These are phyloP conservation scores for Gambusia holbrooki DNA, from an alignment of 2,113 vertebrate genomes.

Conservation along the genomic window DNA sequence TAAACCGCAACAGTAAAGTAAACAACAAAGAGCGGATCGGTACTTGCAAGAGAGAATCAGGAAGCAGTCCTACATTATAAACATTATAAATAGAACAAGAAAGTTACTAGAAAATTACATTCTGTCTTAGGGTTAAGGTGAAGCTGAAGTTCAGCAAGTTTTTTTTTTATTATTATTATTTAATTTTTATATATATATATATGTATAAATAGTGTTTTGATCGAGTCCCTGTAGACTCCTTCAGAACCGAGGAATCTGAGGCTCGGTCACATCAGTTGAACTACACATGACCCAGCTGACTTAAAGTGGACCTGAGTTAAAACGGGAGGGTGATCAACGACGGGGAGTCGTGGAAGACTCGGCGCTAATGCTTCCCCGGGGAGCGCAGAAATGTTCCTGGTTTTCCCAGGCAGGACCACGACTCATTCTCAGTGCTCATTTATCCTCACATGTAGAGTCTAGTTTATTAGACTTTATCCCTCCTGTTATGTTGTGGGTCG, in stretches of 20 bases:
- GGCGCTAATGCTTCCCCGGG: slow-evolving; percentile 18
- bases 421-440: neutral
- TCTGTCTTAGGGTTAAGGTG: neutral
- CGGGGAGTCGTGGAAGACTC: neutral
- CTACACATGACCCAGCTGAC: slow-evolving; percentile 27
- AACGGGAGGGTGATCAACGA: neutral
- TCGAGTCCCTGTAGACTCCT: slow-evolving; percentile 3
- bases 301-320: slow-evolving; percentile 28
- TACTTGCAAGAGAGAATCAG: slow-evolving; percentile 12
- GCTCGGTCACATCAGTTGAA: slow-evolving; percentile 29
- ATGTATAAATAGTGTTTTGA: slow-evolving; percentile 25
- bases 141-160: neutral
- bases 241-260: slow-evolving; percentile 2
- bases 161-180: neutral
- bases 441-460: neutral
- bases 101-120: neutral
- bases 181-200: no score
- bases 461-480: neutral
- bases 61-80: neutral
- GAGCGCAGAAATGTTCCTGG: slow-evolving; percentile 36
- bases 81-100: neutral
- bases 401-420: slow-evolving; percentile 60
- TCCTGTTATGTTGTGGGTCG: no score
- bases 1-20: slow-evolving; percentile 49
- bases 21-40: slow-evolving; percentile 49